Evolutionary conservation across 2,888 invertebrate genomes (phyloP).

Genomic region (Tolmerus cingulatus): DNA sequence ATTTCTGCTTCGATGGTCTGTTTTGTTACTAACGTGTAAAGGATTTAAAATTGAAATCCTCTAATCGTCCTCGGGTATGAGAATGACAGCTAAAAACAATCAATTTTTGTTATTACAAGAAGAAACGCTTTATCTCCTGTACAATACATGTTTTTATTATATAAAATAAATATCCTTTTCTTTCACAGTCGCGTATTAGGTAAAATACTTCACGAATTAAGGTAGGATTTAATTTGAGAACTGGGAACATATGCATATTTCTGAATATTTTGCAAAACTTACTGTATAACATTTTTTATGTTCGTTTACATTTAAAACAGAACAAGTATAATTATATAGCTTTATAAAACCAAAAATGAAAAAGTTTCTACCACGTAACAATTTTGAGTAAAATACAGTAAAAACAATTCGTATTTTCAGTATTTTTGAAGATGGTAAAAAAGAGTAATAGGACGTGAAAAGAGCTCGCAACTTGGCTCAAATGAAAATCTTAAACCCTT

Average conservation of each 20-base stretch:
- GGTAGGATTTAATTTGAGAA: not conserved
- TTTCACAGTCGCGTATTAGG: not conserved
- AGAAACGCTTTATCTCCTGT: not conserved
- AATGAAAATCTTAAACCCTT: too few species aligned
- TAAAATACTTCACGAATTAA: not conserved
- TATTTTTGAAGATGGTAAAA: too few species aligned
- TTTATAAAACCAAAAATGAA: too few species aligned
- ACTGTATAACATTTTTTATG: too few species aligned
- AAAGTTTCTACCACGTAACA: too few species aligned
- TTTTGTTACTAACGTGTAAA: not conserved
- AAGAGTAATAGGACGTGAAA: too few species aligned
- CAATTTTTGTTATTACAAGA: not conserved
- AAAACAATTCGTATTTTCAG: too few species aligned
- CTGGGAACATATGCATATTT: not conserved
- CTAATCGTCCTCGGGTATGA: not conserved
- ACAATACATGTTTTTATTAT: not conserved
- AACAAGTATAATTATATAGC: too few species aligned
- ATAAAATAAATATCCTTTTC: not conserved
- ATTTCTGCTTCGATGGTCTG: not conserved
- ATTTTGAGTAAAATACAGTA: too few species aligned
- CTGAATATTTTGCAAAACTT: too few species aligned
- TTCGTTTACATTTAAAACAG: too few species aligned
- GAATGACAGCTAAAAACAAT: not conserved
- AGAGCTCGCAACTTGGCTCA: too few species aligned
- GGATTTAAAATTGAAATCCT: not conserved